Conservation (phyloP, 2,113 vertebrate species). For the Galeopterus variegatus region DNA sequence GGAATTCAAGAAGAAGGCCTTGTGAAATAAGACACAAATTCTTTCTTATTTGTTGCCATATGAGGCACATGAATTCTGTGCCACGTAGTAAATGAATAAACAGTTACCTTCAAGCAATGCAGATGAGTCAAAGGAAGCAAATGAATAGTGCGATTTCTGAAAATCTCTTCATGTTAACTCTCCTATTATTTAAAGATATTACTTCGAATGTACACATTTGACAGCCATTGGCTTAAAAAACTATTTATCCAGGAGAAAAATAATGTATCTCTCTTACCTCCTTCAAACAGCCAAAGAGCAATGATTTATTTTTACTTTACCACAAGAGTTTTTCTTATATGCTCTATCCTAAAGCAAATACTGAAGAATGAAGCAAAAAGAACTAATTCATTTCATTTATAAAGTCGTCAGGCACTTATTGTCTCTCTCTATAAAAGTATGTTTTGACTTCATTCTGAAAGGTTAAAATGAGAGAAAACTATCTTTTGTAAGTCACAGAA, state of each 20-base stretch:
- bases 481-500: neutral
- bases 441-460: slow-evolving; percentile 22
- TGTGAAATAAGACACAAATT: neutral
- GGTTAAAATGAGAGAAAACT: neutral
- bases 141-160: neutral
- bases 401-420: neutral
- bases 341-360: neutral
- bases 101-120: neutral
- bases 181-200: neutral
- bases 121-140: neutral
- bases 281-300: neutral
- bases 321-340: neutral
- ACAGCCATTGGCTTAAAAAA: neutral
- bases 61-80: neutral
- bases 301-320: slow-evolving; percentile 27
- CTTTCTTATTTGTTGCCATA: neutral
- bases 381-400: neutral
- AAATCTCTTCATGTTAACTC: neutral
- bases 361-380: slow-evolving; percentile 18
- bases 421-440: neutral
- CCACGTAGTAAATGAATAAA: neutral
- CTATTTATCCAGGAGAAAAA: neutral
- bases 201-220: neutral
- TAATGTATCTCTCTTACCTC: neutral
- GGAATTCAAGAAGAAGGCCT: neutral